Percentiles rank a stretch among this genome's conserved stretches.
Conservation (phyloP, 2,888 invertebrate species). For the Drosophila recens region DNA sequence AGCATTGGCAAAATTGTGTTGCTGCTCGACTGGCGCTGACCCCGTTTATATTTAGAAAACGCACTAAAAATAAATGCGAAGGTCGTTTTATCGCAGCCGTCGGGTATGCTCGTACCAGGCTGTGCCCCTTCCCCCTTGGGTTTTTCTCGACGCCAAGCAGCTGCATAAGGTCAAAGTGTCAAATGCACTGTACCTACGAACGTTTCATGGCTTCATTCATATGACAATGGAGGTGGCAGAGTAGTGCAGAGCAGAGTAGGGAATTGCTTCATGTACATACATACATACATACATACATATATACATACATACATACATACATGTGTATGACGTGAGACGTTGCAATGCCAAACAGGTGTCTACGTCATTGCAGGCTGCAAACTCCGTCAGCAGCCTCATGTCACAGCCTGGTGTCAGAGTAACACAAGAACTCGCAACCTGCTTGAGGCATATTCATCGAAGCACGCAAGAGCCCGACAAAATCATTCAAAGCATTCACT, state of each 20-base stretch:
- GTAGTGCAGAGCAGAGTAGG: background rate
- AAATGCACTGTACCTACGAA: conserved; percentile 36
- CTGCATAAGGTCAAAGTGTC: conserved; percentile 70
- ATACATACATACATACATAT: background rate
- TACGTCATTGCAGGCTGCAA: conserved; percentile 72
- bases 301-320: no score
- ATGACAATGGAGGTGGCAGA: conserved; percentile 9
- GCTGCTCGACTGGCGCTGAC: conserved; percentile 63
- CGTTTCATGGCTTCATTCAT: conserved; percentile 38
- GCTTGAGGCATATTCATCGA: background rate
- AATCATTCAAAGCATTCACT: background rate
- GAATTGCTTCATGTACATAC: background rate
- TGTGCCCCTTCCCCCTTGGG: background rate
- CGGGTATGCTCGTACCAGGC: conserved; percentile 35
- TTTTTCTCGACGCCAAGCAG: background rate
- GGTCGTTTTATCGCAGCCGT: conserved; percentile 57
- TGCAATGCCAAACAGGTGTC: conserved; percentile 76
- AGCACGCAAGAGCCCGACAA: background rate
- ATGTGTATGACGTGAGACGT: conserved; percentile 23
- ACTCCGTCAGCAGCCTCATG: conserved; percentile 1
- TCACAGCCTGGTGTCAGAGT: background rate
- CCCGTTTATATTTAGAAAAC: conserved; percentile 76
- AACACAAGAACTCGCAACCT: background rate
- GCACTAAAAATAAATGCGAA: conserved; percentile 81
- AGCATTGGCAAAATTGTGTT: conserved; percentile 31